These are phyloP conservation scores for Fringilla coelebs DNA, from an alignment of 2,797 vertebrate species.

Conservation along the genomic window DNA sequence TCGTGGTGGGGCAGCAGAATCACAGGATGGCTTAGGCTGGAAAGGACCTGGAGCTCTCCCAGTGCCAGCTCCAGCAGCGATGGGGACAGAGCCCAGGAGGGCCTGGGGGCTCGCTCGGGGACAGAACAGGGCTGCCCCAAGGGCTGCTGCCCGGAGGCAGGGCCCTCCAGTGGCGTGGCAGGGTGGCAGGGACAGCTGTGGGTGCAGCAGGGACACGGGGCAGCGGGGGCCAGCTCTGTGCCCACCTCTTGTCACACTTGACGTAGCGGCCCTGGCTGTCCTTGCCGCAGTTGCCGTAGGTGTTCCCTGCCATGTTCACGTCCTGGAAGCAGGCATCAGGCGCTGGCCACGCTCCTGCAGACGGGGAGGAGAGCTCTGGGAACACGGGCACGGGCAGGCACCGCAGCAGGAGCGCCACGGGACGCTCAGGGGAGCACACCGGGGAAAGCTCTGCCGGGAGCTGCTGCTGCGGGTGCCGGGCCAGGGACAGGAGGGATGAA, in stretches of 20 bases:
- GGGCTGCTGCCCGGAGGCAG: too few species aligned
- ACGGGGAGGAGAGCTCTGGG: background rate
- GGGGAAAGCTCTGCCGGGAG: fast-evolving
- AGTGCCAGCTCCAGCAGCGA: background rate
- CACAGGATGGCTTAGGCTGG: fast-evolving
- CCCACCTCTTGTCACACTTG: constrained; percentile 85
- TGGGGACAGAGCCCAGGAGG: background rate
- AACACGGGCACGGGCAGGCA: background rate
- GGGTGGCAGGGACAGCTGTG: background rate
- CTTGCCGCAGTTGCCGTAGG: constrained; percentile 90
- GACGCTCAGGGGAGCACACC: background rate
- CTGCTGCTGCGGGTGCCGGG: background rate
- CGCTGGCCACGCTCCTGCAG: constrained; percentile 86
- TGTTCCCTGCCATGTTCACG: constrained; percentile 88
- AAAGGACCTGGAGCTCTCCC: too few species aligned
- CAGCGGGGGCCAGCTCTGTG: background rate
- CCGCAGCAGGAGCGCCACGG: fast-evolving
- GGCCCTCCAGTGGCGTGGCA: too few species aligned
- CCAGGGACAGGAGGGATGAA: background rate
- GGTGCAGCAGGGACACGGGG: background rate
- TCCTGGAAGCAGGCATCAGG: constrained; percentile 89
- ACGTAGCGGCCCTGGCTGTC: constrained; percentile 81
- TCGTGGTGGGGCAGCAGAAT: fast-evolving
- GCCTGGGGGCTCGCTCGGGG: background rate
- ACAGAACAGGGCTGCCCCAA: fast-evolving